Conservation (phyloP, 2,113 vertebrate genomes). For the Passer domesticus region DNA sequence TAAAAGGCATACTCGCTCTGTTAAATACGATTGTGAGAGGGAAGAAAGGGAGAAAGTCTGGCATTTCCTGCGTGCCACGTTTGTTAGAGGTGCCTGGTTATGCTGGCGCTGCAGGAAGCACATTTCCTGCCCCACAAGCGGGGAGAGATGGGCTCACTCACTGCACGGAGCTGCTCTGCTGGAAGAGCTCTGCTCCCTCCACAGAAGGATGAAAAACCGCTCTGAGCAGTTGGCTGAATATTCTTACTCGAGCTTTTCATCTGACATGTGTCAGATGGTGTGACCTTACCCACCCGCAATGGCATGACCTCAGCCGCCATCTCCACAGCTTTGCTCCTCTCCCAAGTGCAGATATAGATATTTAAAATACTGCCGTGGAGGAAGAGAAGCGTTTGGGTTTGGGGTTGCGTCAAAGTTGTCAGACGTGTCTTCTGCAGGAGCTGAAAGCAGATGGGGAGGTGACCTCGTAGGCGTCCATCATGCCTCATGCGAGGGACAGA, state of each 20-base stretch:
- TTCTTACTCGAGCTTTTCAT: not conserved
- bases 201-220: not conserved
- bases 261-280: conserved; percentile 36
- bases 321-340: not conserved
- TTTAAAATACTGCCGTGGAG: not conserved
- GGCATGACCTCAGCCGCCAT: not conserved
- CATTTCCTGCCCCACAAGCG: accelerated
- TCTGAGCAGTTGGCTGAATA: not conserved
- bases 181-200: not conserved
- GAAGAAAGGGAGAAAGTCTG: not conserved
- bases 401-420: conserved; percentile 32
- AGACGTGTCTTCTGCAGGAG: not conserved
- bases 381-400: not conserved
- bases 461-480: not conserved
- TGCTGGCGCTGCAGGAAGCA: not conserved
- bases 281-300: conserved; percentile 20
- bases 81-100: not conserved
- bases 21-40: accelerated
- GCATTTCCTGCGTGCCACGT: accelerated
- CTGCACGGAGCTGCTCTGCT: accelerated
- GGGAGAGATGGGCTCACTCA: accelerated
- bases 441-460: conserved; percentile 24
- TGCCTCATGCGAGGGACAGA: not conserved
- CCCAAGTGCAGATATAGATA: not conserved
- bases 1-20: accelerated